Conservation (phyloP, 2,888 invertebrate species). For the Anthophora plumipes region DNA sequence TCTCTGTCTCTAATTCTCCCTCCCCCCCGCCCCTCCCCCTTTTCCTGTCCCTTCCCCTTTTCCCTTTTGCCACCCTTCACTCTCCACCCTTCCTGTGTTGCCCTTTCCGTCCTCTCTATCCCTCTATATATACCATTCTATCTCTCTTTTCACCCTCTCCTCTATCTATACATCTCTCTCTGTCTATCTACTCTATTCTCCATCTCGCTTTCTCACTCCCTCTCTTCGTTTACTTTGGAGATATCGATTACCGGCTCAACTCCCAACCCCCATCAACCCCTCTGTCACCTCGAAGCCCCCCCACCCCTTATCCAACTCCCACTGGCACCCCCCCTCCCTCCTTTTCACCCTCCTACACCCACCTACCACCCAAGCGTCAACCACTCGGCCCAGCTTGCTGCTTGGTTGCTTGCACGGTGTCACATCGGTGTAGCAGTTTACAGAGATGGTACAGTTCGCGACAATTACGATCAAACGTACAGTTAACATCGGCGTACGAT, state of each 20-base stretch:
- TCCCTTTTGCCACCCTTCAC: slow-evolving; percentile 15
- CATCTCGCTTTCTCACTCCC: slow-evolving; percentile 68
- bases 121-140: slow-evolving; percentile 56
- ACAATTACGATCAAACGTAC: slow-evolving; percentile 75
- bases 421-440: slow-evolving; percentile 82
- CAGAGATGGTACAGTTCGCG: slow-evolving; percentile 76
- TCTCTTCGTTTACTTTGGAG: slow-evolving; percentile 83
- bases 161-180: slow-evolving; percentile 31
- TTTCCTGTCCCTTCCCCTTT: slow-evolving; percentile 17
- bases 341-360: slow-evolving; percentile 44
- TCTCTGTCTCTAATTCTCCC: slow-evolving; percentile 69
- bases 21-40: too few relatives aligned
- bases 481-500: slow-evolving; percentile 64
- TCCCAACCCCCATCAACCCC: slow-evolving; percentile 77
- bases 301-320: slow-evolving; percentile 67
- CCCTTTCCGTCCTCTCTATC: slow-evolving; percentile 44
- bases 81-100: slow-evolving; percentile 34
- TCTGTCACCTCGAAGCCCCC: slow-evolving; percentile 72
- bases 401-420: slow-evolving; percentile 80
- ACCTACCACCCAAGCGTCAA: slow-evolving; percentile 62
- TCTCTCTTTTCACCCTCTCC: slow-evolving; percentile 48
- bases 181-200: slow-evolving; percentile 40
- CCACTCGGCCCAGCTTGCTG: slow-evolving; percentile 75
- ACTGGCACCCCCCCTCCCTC: slow-evolving; percentile 60
- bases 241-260: slow-evolving; percentile 84